Base-by-base conservation (phyloP, 2,113 vertebrate species). In the Platichthys flesus region DNA sequence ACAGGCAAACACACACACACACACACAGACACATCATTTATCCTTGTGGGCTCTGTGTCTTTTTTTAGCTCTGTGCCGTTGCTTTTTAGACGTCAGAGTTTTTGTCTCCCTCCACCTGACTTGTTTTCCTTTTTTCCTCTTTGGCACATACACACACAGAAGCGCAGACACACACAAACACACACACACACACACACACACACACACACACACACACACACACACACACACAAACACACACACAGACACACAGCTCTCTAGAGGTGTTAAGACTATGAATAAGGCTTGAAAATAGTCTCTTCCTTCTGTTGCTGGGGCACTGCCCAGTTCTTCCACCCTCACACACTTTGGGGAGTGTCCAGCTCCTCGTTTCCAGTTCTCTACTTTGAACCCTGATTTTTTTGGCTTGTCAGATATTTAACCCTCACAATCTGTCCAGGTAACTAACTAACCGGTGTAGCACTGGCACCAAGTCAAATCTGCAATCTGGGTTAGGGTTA, bases 221-320 rank as follows among this genome's bases (percentile, higher is more conserved):
- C 23, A 14, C n/a, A 15, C 55, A 26, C 55, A 26, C 55, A 26
- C 42, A 31, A 2, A 26, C 55, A 26, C 10, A 15, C 65, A 74
- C 54, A 61, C 71, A 67, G 26, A 18, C 56, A 20, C 23, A 37
- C 23, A 12, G 21, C 60, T 66, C 82, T 80, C 80, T 66, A 21
- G 79, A 78, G 81, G 83, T 76, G 82, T 84, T 51, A 75, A 71
- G 73, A 31, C 31, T 31, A 31, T 20, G 3, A 81, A 81, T 74
- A 31, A 31, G 28, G 28, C 28, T 31, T 31, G 52, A 70, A 78
- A 90, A 92, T 90, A 86, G 81, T 67, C 74, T 75, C 13, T 47
- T 85, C 26, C 79, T 47, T 59, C 68, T 86, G 86, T 89, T 90
- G 85, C 88, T 72, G 74, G 79, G 68, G 78, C 74, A 59, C 84